These are phyloP conservation scores for Hyaena hyaena DNA, from an alignment of 2,113 vertebrate species.

Conservation along the genomic window DNA sequence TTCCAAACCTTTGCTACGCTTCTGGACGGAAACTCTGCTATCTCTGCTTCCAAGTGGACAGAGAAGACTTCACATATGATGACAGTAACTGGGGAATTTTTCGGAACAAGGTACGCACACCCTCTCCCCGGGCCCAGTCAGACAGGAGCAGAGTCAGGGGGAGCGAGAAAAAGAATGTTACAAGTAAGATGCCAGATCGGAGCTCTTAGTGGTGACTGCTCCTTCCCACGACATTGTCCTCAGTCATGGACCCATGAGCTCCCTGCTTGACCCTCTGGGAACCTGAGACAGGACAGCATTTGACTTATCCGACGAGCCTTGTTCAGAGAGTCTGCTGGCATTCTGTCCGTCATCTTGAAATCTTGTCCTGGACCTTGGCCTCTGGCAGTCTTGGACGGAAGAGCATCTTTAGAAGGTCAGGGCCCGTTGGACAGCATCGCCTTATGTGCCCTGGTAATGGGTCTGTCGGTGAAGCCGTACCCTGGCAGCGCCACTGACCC, in stretches of 20 bases:
- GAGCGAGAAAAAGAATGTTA: neutral
- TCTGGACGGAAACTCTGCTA: rapidly evolving
- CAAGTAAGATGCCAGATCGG: rapidly evolving
- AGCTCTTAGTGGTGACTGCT: neutral
- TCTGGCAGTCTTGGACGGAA: neutral
- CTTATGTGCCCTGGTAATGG: neutral
- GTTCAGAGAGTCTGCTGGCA: neutral
- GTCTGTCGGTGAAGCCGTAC: neutral
- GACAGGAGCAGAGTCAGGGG: neutral
- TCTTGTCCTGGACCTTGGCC: too few species aligned
- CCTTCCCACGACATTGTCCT: neutral
- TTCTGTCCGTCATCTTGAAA: neutral
- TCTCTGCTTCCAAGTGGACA: constrained; percentile 43
- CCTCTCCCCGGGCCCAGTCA: rapidly evolving
- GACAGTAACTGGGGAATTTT: rapidly evolving
- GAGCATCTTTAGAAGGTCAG: neutral
- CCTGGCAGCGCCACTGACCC: neutral
- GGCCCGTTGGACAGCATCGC: too few species aligned
- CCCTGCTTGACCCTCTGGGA: neutral
- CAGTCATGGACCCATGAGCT: neutral
- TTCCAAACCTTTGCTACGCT: rapidly evolving
- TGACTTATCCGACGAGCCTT: neutral
- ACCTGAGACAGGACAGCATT: rapidly evolving
- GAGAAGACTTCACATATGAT: rapidly evolving
- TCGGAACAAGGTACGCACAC: neutral